Evolutionary conservation across 2,113 vertebrate genomes (phyloP).

Genomic region (Coturnix japonica): DNA sequence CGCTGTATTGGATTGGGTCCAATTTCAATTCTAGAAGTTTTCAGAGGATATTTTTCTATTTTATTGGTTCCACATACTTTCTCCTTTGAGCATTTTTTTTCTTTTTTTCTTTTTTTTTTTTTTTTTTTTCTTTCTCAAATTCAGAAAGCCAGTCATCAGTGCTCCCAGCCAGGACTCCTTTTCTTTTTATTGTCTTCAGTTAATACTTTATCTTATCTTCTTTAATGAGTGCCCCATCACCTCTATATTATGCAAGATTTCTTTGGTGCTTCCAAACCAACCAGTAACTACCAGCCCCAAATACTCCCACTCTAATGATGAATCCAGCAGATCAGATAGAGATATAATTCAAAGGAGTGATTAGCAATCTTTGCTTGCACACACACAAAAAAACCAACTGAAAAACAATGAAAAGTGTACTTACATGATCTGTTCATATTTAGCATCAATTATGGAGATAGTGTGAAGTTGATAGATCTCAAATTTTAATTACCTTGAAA

Average conservation of each 20-base stretch:
- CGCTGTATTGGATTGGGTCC: background rate
- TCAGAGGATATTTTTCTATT: background rate
- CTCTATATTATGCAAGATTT: background rate
- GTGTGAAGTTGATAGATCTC: slow-evolving; percentile 18
- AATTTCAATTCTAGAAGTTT: slow-evolving; percentile 1
- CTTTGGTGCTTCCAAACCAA: slow-evolving; percentile 29
- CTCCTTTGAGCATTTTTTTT: background rate
- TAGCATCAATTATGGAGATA: slow-evolving; percentile 57
- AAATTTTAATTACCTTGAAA: slow-evolving; percentile 71
- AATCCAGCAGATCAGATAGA: slow-evolving; percentile 21
- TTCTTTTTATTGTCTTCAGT: background rate
- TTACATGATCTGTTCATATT: slow-evolving; percentile 68
- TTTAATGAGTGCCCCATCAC: slow-evolving; percentile 47
- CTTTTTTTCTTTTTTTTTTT: slow-evolving; percentile 16
- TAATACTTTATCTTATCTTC: slow-evolving; percentile 7
- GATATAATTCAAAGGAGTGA: slow-evolving; percentile 53
- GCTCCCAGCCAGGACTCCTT: background rate
- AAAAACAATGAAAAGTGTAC: slow-evolving; percentile 27
- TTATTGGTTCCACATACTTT: background rate
- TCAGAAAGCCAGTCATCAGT: background rate
- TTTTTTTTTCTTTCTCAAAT: background rate
- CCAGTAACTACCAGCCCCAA: slow-evolving; percentile 17
- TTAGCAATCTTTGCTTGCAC: slow-evolving; percentile 28
- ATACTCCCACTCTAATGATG: slow-evolving; percentile 31
- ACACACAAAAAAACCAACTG: background rate